Evolutionary conservation across 2,797 vertebrate genomes (phyloP).

Genomic region (Enteromius trimaculatus): DNA sequence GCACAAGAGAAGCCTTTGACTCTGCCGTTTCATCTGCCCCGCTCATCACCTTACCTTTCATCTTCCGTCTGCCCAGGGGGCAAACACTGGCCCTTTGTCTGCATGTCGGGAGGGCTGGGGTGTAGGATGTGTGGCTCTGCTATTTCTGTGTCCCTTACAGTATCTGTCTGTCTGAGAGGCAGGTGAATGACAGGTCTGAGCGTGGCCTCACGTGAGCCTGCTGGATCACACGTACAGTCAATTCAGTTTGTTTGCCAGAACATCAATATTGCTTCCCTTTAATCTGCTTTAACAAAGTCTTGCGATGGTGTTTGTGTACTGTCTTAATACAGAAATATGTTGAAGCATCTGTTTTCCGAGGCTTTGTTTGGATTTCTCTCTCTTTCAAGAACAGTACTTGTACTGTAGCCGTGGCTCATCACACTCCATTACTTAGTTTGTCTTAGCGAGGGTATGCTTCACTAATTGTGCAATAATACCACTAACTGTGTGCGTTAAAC

Average conservation of each 20-base stretch:
- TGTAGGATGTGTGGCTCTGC: conserved; percentile 27
- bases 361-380: conserved; percentile 38
- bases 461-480: conserved; percentile 63
- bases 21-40: conserved; percentile 70
- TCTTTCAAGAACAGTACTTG: conserved; percentile 30
- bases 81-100: conserved; percentile 72
- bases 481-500: conserved; percentile 62
- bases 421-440: conserved; percentile 31
- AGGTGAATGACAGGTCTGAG: conserved; percentile 42
- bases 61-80: conserved; percentile 70
- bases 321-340: conserved; percentile 1
- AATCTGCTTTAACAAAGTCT: conserved; percentile 12
- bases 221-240: neutral
- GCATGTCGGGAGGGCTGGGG: conserved; percentile 63
- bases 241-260: conserved; percentile 2
- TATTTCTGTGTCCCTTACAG: conserved; percentile 48
- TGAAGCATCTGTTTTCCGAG: neutral
- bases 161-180: conserved; percentile 42
- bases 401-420: conserved; percentile 21
- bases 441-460: conserved; percentile 51
- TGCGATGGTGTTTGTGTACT: conserved; percentile 21
- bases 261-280: conserved; percentile 27
- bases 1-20: conserved; percentile 52
- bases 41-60: conserved; percentile 76
- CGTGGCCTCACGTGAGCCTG: conserved; percentile 25